A percentile compares a stretch with the other conserved stretches of the same genome.
Conservation (phyloP, 2,888 invertebrate species). For the Rhamnusium bicolor region DNA sequence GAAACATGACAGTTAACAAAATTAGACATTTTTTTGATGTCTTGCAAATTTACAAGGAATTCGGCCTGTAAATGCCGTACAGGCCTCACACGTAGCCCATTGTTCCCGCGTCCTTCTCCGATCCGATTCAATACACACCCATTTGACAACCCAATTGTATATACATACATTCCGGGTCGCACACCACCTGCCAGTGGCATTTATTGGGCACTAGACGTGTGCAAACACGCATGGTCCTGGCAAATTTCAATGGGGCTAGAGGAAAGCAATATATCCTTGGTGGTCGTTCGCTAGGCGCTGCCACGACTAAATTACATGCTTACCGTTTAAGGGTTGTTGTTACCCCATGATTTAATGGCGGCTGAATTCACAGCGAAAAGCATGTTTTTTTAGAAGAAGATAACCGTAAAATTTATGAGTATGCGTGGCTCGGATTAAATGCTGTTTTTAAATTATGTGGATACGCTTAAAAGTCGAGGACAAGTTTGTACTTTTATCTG, state of each 20-base stretch:
- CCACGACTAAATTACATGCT: conserved; percentile 43
- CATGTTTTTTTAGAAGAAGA: conserved; percentile 38
- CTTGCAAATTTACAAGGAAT: not conserved
- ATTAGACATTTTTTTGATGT: no score
- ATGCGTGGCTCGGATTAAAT: conserved; percentile 39
- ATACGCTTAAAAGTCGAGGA: not conserved
- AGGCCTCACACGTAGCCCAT: conserved; percentile 22
- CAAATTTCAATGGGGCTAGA: conserved; percentile 29
- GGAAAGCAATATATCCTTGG: conserved; percentile 24
- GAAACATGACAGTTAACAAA: no score
- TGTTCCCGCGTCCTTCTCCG: conserved; percentile 28
- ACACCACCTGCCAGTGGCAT: conserved; percentile 30
- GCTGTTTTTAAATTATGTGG: conserved; percentile 2
- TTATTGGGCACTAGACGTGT: conserved; percentile 30
- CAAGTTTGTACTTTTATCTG: not conserved
- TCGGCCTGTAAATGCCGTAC: not conserved
- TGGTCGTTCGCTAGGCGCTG: conserved; percentile 20
- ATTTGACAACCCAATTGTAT: conserved; percentile 37
- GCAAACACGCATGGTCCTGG: conserved; percentile 30
- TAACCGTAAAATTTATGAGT: conserved; percentile 36
- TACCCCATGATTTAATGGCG: conserved; percentile 45
- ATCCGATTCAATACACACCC: conserved; percentile 33
- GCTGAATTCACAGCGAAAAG: conserved; percentile 37
- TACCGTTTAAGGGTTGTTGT: conserved; percentile 45
- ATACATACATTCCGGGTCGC: conserved; percentile 25